Evolutionary conservation across 1,140 invertebrate genomes (phyloP), one percentile per base, ranked within the genome.

Genomic region (Macrobrachium nipponense): DNA sequence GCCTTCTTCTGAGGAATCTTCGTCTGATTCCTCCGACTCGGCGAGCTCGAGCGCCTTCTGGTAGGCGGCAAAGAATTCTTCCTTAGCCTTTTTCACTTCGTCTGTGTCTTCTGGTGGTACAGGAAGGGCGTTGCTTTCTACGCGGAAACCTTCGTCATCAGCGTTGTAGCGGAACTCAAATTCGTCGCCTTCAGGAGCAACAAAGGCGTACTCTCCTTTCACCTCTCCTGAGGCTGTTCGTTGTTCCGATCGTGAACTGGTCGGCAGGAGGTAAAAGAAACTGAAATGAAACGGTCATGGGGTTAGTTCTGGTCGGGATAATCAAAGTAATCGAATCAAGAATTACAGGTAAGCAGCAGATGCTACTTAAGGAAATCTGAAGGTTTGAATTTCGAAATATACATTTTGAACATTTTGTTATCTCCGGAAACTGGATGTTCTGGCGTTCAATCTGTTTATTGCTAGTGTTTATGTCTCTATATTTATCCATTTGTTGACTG

Each of bases 131-230:
- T 89, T 77, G 60, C 89, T 87, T 59, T 88, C 80, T 61, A 89
- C 89, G 18, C 61, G 68, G 87, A 89, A 91, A 23, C 91, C 91
- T 17, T 89, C 87, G 23, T 90, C 77, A 77, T 90, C 91, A 58
- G 91, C 91, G 66, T 91, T 88, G 89, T 91, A 91, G 70, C 90
- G 89, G 79, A 91, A 91, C 43, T 87, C 79, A 44, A 90, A 88
- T 77, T 90, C 87, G 58, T 91, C 89, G 20, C 90, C 91, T 58
- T 90, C 90, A 10, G 90, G 89, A 81, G 90, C 90, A 20, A 90
- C 90, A 89, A 92, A 92, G 75, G 90, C 90, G 87, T 92, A 92
- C 27, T 89, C 86, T 66, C 92, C 92, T 8, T 88, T 87, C 6
- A 91, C 91, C 66, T 90, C 90, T 27, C 91, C 91, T 60, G 88